Conservation (phyloP, 1,140 invertebrate genomes). For the Limonius californicus region DNA sequence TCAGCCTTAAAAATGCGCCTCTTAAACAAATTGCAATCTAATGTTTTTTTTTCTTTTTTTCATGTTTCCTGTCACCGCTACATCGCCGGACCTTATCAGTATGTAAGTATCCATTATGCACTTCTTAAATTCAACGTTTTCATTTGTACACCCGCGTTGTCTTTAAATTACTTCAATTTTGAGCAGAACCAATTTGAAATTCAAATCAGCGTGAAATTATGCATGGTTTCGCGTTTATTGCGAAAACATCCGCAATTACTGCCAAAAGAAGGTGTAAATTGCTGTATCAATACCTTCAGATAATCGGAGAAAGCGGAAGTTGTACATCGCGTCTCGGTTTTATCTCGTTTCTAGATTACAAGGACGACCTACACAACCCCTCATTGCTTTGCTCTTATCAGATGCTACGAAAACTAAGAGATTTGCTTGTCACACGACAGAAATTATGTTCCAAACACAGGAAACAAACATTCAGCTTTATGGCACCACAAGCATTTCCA, state of each 20-base stretch:
- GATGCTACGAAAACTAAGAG: background rate
- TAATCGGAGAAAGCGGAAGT: constrained; percentile 20
- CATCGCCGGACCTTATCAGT: background rate
- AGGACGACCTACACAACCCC: background rate
- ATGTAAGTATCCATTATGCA: background rate
- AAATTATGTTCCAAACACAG: no score
- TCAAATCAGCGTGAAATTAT: background rate
- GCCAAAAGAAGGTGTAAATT: constrained; percentile 26
- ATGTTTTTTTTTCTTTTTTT: background rate
- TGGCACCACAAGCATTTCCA: no score
- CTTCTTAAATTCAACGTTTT: background rate
- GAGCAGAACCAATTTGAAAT: background rate
- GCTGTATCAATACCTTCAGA: constrained; percentile 15
- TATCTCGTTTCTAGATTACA: constrained; percentile 4
- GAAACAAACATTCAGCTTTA: no score
- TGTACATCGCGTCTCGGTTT: constrained; percentile 15
- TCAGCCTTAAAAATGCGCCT: background rate
- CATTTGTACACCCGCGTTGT: background rate
- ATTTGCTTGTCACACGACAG: background rate
- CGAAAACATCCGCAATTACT: constrained; percentile 23
- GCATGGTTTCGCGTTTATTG: constrained; percentile 4
- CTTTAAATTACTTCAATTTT: background rate
- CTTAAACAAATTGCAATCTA: background rate
- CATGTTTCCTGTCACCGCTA: background rate
- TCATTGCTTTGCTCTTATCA: background rate